These are phyloP conservation scores for Ornithoptera priamus DNA, from an alignment of 2,888 invertebrate genomes.

Conservation along the genomic window DNA sequence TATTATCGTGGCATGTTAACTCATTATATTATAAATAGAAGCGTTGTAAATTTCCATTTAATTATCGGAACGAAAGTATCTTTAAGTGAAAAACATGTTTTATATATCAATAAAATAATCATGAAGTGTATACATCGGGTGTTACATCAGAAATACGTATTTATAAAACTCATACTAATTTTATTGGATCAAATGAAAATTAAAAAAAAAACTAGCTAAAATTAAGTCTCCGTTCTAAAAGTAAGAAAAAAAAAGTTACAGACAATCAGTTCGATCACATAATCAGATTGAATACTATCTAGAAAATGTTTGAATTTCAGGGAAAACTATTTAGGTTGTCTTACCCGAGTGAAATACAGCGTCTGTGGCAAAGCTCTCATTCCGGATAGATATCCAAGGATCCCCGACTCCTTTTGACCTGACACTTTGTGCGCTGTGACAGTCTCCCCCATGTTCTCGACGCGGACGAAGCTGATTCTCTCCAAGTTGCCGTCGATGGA, in stretches of 20 bases:
- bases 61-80: conserved; percentile 15
- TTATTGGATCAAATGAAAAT: neutral
- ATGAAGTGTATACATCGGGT: neutral
- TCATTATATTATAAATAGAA: conserved; percentile 10
- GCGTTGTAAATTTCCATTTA: conserved; percentile 27
- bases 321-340: conserved; percentile 43
- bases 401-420: conserved; percentile 90
- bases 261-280: too few species aligned
- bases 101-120: conserved; percentile 31
- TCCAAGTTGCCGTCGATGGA: conserved; percentile 84
- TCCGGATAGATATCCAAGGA: conserved; percentile 93
- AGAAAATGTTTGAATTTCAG: too few species aligned
- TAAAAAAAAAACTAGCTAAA: too few species aligned
- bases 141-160: neutral
- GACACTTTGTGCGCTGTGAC: conserved; percentile 85
- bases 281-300: neutral
- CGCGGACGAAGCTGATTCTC: conserved; percentile 72
- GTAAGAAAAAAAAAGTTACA: too few species aligned
- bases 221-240: too few species aligned
- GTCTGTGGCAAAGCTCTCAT: conserved; percentile 91
- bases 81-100: conserved; percentile 40
- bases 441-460: conserved; percentile 81
- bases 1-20: conserved; percentile 16
- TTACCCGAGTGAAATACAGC: conserved; percentile 93
- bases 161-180: neutral